phyloP scores from a whole-genome alignment of 1,140 invertebrate genomes.

The Stenopsyche tienmushanensis region DNA sequence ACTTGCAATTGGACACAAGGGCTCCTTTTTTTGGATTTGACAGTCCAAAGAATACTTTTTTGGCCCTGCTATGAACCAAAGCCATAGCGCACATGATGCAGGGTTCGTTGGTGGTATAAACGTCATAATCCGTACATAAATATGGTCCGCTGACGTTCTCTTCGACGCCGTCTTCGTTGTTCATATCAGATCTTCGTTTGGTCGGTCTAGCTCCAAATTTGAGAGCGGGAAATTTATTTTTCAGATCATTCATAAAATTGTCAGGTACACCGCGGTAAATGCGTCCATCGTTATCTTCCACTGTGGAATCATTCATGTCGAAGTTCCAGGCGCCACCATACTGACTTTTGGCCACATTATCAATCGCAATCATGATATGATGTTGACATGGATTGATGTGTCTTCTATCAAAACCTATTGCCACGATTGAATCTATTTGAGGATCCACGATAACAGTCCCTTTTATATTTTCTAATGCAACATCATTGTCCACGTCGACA shows the following conservation, averaged over 20 bases:
- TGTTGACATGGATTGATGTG: conserved; percentile 76
- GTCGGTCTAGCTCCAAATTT: conserved; percentile 42
- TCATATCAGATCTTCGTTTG: conserved; percentile 25
- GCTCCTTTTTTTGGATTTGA: conserved; percentile 63
- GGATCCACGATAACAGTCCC: conserved; percentile 72
- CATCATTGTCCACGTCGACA: no score
- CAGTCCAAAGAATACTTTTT: conserved; percentile 77
- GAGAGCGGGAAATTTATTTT: conserved; percentile 39
- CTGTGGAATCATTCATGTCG: conserved; percentile 2
- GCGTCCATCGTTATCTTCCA: background rate
- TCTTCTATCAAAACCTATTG: conserved; percentile 64
- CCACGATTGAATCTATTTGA: conserved; percentile 59
- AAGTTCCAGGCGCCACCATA: conserved; percentile 73
- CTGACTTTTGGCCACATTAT: conserved; percentile 80
- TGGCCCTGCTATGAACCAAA: conserved; percentile 81
- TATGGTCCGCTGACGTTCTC: conserved; percentile 62
- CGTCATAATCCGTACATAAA: conserved; percentile 86
- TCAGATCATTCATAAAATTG: conserved; percentile 29
- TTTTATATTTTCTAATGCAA: conserved; percentile 45
- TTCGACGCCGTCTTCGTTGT: background rate
- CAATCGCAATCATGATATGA: conserved; percentile 81
- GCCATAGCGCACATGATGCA: conserved; percentile 96
- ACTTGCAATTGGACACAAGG: conserved; percentile 66
- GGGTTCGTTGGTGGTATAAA: conserved; percentile 82
- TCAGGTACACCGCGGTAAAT: conserved; percentile 40